Evolutionary conservation across 2,113 vertebrate genomes (phyloP), one percentile per base, ranked within the genome.

Genomic region (Hippocampus mohnikei): DNA sequence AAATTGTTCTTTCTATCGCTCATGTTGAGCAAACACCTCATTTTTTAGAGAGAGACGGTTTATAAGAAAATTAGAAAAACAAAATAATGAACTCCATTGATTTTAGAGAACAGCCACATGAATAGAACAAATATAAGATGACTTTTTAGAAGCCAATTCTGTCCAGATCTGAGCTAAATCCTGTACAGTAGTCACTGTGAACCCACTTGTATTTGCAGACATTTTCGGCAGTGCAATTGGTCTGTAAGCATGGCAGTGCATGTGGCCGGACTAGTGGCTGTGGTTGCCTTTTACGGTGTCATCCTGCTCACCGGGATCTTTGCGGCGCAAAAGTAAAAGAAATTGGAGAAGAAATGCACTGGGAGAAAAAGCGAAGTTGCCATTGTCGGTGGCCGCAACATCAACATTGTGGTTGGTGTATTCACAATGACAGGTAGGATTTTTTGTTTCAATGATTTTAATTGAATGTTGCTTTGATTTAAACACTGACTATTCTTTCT

Each of bases 321-420:
- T 91, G 92, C 93, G 37, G 90, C 92, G 52, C 66, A 76, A 64
- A 94, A 91, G 84, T 88, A 89, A 69, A 94, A 86, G 73, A 91
- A 87, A 69, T 80, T 89, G 3, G 88, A 93, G 75, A 88, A 87
- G 66, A 87, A 80, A 65, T 85, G 83, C n/a, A 15, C 40, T 2
- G 81, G 82, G 56, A 88, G 76, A 25, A 71, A 84, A 66, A 91
- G 80, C 21, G 93, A 94, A 77, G 82, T 93, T 50, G 79, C 91
- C 60, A 84, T 87, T 5, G 60, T 88, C 11, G 94, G 92, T 59
- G 91, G 90, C 0, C 75, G 80, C 42, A 84, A 85, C 66, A 80
- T 87, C 69, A 83, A 1, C 29, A 50, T 78, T 63, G 33, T 82
- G 29, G 67, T 87, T 12, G 83, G 85, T 6, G 65, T 85, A 61